Percentiles rank a stretch among this genome's conserved stretches.
These are phyloP conservation scores for Camelus bactrianus DNA, from an alignment of 2,113 vertebrate species.

Conservation along the genomic window DNA sequence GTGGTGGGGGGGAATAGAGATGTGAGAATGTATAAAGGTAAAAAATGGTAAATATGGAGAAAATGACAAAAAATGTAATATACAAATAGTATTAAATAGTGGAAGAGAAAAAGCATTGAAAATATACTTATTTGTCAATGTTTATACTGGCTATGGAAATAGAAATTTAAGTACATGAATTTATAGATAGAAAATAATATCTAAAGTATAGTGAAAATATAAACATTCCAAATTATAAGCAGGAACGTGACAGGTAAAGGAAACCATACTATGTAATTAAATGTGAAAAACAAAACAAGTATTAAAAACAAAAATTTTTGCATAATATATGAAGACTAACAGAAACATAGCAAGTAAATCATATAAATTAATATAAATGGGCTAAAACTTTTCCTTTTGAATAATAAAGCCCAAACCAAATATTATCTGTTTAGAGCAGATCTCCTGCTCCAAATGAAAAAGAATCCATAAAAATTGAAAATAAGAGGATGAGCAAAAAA, in stretches of 20 bases:
- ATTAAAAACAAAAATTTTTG: not conserved
- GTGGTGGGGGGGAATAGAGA: not conserved
- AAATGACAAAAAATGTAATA: not conserved
- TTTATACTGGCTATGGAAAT: not conserved
- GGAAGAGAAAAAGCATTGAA: not conserved
- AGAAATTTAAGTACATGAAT: not conserved
- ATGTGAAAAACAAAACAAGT: not conserved
- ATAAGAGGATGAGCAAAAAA: not conserved
- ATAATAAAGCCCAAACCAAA: not conserved
- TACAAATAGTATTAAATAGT: not conserved
- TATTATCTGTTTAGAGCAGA: not conserved
- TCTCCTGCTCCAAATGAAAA: not conserved
- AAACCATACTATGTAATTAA: not conserved
- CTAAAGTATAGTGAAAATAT: slow-evolving; percentile 12
- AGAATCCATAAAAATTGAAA: not conserved
- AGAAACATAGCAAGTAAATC: not conserved
- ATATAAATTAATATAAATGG: not conserved
- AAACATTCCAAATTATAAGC: slow-evolving; percentile 3
- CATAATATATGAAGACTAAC: not conserved
- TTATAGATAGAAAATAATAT: not conserved
- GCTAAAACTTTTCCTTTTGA: not conserved
- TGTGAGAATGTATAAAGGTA: not conserved
- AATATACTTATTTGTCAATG: not conserved
- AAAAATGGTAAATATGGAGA: not conserved
- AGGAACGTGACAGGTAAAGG: not conserved